Evolutionary conservation across 1,140 invertebrate species (phyloP).

Genomic region (Drosophila tristis): DNA sequence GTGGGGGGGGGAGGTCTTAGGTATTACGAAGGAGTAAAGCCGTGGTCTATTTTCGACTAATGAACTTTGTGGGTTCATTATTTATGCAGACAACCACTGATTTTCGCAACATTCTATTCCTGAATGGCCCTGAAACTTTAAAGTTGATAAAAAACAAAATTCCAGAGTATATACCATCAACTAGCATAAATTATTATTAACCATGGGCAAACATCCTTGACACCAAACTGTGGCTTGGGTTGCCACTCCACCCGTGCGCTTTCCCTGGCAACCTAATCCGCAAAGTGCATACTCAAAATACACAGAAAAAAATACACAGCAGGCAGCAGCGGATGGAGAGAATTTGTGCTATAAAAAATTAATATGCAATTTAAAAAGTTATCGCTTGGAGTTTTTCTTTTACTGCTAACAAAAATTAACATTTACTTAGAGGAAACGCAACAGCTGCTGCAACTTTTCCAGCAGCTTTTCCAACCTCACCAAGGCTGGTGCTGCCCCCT

Average conservation of each 20-base stretch:
- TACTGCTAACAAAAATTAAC: conserved; percentile 50
- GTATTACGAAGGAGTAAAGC: neutral
- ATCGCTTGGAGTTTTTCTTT: conserved; percentile 50
- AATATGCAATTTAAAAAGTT: conserved; percentile 75
- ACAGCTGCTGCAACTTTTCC: conserved; percentile 58
- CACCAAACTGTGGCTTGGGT: too few species aligned
- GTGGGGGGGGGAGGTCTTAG: neutral
- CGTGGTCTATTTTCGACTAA: too few species aligned
- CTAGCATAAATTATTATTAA: conserved; percentile 28
- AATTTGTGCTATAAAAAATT: conserved; percentile 62
- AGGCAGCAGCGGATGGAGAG: neutral
- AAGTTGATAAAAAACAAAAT: neutral
- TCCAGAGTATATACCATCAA: neutral
- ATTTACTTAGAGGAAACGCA: conserved; percentile 58
- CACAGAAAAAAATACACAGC: neutral
- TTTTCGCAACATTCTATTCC: too few species aligned
- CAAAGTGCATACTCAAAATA: conserved; percentile 44
- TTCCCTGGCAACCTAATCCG: conserved; percentile 26
- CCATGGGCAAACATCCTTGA: conserved; percentile 13
- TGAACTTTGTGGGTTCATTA: too few species aligned
- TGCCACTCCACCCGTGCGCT: too few species aligned
- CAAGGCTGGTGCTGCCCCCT: too few species aligned
- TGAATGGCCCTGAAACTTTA: too few species aligned
- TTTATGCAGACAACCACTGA: too few species aligned
- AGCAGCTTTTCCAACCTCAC: conserved; percentile 11